A percentile compares a stretch with the other conserved stretches of the same genome.
Evolutionary conservation across 2,797 vertebrate species (phyloP).

Genomic region (Pelodytes ibericus): DNA sequence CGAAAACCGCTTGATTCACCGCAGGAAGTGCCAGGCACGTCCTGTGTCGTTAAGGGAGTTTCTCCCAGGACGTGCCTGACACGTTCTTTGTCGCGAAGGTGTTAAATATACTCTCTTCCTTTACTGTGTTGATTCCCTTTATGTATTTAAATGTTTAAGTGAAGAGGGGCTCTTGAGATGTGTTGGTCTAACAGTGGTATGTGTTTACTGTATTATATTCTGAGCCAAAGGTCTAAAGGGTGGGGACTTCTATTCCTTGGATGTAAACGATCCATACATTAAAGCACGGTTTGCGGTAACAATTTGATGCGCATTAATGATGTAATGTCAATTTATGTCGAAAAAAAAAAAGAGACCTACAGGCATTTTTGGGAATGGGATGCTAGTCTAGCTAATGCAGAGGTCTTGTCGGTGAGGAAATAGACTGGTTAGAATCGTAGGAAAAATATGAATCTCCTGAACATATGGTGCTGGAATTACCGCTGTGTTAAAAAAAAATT

Average conservation of each 20-base stretch:
- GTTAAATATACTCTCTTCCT: too few relatives aligned
- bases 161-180: constrained; percentile 6
- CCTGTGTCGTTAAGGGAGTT: too few relatives aligned
- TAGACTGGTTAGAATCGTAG: constrained; percentile 36
- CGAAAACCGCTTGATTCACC: too few relatives aligned
- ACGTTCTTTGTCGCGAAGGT: too few relatives aligned
- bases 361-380: constrained; percentile 43
- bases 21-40: too few relatives aligned
- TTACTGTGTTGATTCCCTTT: too few relatives aligned
- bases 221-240: constrained; percentile 21
- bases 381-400: constrained; percentile 33
- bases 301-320: constrained; percentile 49
- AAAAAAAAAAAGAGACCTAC: constrained; percentile 44
- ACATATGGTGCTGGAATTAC: constrained; percentile 46
- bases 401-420: constrained; percentile 38
- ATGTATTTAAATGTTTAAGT: too few relatives aligned
- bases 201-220: constrained; percentile 48
- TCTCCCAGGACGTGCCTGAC: too few relatives aligned
- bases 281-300: constrained; percentile 48
- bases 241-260: constrained; percentile 31
- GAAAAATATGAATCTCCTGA: constrained; percentile 34
- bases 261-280: constrained; percentile 43
- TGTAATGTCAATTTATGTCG: constrained; percentile 41
- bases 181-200: constrained; percentile 4
- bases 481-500: background rate